Evolutionary conservation across 1,140 invertebrate species (phyloP), one percentile per base, ranked within the genome.

Genomic region (Drosophila ercepeae): DNA sequence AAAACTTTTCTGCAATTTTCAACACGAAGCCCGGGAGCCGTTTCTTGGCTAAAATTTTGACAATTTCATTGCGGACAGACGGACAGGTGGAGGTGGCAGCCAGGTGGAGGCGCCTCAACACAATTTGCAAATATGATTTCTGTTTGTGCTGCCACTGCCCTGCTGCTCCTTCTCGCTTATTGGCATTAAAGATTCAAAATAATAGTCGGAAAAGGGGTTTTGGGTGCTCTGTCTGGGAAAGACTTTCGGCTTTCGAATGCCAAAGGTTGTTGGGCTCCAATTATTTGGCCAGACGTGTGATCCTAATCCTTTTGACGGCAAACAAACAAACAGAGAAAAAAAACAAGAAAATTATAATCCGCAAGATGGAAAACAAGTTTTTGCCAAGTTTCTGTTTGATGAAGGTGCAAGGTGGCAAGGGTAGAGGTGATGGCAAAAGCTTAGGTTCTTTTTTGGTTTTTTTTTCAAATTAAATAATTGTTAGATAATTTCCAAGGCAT

Each of bases 161-260:
- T 41, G 4, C 7, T 13, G n/a, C 36, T 4, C n/a, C 48, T 51
- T 41, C 60, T 63, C 60, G 68, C 68, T 68, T 84, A 86, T 86
- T 86, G 79, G 86, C 82, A 84, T 84, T 84, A 84, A 84, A 84
- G 82, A 84, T 84, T 84, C 76, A 84, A 68, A 39, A 86, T 86
- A 69, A 72, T 84, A 55, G 42, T 48, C 16, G 13, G 4, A 23
- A 39, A 39, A 16, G 21, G 21, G 25, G 8, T 25, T 21, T 14
- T 4, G 14, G n/a, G 36, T 1, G 55, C 7, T 11, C 2, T 3
- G 11, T 13, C 14, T 9, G 16, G 14, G 3, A 59, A 51, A 53
- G 77, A 74, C 8, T 65, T 84, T 84, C 48, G 59, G 44, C 77
- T 75, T 88, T 81, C 51, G 55, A 34, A 68, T 88, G 76, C 76